A percentile compares a stretch with the other conserved stretches of the same genome.
Evolutionary conservation across 2,888 invertebrate species (phyloP).

Genomic region (Schizaphis graminum): DNA sequence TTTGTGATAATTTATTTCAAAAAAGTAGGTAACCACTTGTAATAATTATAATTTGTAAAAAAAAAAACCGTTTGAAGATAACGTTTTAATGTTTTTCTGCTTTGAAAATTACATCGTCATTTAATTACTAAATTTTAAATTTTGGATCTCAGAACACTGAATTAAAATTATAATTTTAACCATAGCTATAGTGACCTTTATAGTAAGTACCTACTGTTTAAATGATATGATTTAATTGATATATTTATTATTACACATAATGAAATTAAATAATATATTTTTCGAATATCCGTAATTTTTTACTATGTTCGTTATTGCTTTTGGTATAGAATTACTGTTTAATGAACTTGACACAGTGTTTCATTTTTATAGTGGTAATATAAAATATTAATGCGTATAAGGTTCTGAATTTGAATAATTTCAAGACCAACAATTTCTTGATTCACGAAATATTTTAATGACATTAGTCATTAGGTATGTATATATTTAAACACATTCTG

Average conservation of each 20-base stretch:
- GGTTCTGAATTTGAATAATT: too few species aligned
- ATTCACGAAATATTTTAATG: too few species aligned
- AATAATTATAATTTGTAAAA: not conserved
- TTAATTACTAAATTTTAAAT: not conserved
- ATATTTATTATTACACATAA: not conserved
- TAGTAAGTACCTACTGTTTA: not conserved
- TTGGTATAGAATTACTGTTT: too few species aligned
- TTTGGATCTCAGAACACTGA: not conserved
- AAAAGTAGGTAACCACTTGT: not conserved
- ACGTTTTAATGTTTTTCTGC: not conserved
- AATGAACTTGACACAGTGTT: too few species aligned
- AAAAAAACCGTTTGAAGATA: not conserved
- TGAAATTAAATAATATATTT: not conserved
- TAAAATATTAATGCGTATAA: too few species aligned
- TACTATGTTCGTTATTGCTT: too few species aligned
- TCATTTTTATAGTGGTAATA: too few species aligned
- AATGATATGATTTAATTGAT: not conserved
- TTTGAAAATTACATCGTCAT: not conserved
- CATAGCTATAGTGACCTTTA: rapidly evolving
- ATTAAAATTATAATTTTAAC: not conserved
- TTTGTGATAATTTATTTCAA: not conserved
- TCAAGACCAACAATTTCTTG: too few species aligned
- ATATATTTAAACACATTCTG: too few species aligned
- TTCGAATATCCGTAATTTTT: not conserved
- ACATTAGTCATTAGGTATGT: too few species aligned